These are phyloP conservation scores for Aspidoscelis tigris DNA, from an alignment of 2,113 vertebrate genomes.

Conservation along the genomic window DNA sequence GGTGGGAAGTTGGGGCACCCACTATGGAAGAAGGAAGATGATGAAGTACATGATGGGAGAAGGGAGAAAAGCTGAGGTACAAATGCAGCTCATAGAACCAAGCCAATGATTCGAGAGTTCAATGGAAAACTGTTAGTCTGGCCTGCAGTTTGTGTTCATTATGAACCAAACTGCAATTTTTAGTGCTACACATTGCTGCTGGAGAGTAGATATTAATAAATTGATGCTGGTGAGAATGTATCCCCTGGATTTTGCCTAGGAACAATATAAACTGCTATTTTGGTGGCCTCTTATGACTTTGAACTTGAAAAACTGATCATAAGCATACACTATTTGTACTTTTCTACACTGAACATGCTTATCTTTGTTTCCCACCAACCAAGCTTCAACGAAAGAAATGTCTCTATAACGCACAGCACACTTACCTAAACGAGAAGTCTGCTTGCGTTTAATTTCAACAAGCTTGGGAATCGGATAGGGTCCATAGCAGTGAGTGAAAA, in stretches of 20 bases:
- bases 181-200: no score
- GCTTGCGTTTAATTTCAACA: slow-evolving; percentile 94
- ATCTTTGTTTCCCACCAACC: not conserved
- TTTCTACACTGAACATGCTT: not conserved
- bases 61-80: no score
- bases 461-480: slow-evolving; percentile 98
- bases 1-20: no score
- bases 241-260: not conserved
- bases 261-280: not conserved
- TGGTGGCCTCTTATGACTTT: not conserved
- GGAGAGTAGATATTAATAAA: no score
- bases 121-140: no score
- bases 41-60: no score
- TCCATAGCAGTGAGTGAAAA: slow-evolving; percentile 97
- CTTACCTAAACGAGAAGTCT: slow-evolving; percentile 92
- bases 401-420: not conserved
- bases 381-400: not conserved
- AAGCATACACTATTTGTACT: not conserved
- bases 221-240: no score
- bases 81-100: no score
- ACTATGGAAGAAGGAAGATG: no score
- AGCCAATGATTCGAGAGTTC: no score
- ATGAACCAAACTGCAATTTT: no score
- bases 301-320: not conserved
- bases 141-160: no score